These are phyloP conservation scores for Exocentrus adspersus DNA, from an alignment of 2,888 invertebrate species.

Conservation along the genomic window DNA sequence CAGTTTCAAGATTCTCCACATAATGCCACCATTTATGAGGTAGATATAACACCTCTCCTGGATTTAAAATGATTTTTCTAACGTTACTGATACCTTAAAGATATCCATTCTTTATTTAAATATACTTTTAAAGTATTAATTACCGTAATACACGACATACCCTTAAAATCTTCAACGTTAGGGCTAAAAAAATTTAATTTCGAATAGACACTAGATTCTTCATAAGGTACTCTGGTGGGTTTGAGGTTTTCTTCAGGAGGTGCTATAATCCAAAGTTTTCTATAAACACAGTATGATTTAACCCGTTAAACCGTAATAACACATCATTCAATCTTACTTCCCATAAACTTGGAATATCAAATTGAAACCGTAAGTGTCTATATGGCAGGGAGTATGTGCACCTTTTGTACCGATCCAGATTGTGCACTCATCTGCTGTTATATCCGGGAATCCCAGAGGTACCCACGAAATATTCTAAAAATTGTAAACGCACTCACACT, in stretches of 20 bases:
- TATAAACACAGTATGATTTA: conserved; percentile 55
- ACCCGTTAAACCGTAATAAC: neutral
- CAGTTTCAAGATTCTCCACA: conserved; percentile 84
- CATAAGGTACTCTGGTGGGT: conserved; percentile 91
- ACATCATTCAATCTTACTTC: conserved; percentile 66
- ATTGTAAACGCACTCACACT: too few species aligned
- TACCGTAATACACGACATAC: too few species aligned
- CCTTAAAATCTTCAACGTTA: conserved; percentile 63
- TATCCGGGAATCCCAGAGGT: conserved; percentile 76
- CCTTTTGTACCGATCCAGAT: conserved; percentile 89
- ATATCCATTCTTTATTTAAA: too few species aligned
- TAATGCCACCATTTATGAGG: conserved; percentile 98
- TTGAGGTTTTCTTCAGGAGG: conserved; percentile 80
- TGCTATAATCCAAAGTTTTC: conserved; percentile 93
- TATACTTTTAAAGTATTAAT: too few species aligned
- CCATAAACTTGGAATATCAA: conserved; percentile 90
- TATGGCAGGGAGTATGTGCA: conserved; percentile 93
- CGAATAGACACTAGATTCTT: conserved; percentile 95
- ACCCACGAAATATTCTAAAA: conserved; percentile 70
- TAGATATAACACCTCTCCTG: conserved; percentile 89
- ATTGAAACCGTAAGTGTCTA: conserved; percentile 94
- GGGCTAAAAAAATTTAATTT: conserved; percentile 83
- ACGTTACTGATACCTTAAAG: conserved; percentile 51
- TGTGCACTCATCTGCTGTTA: conserved; percentile 76
- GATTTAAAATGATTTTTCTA: conserved; percentile 72